phyloP scores from a whole-genome alignment of 2,888 invertebrate species.

The Ophion costatus region DNA sequence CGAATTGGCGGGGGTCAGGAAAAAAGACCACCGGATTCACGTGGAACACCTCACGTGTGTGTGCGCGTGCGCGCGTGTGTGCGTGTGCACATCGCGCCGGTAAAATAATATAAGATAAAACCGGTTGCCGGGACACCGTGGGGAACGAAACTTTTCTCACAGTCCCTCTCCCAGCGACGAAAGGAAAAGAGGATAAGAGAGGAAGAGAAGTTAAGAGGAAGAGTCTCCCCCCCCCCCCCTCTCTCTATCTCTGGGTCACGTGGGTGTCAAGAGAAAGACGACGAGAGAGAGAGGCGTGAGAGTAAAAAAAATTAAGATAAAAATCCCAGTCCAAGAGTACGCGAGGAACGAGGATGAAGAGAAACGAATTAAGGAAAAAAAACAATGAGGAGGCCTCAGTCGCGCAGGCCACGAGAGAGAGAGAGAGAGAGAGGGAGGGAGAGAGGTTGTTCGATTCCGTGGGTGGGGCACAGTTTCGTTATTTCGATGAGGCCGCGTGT shows the following conservation, averaged over 20 bases:
- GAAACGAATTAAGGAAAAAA: slow-evolving; percentile 46
- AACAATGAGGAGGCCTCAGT: slow-evolving; percentile 27
- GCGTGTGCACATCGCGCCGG: not conserved
- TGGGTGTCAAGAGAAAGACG: slow-evolving; percentile 57
- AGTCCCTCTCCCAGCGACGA: slow-evolving; percentile 36
- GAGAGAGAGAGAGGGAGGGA: slow-evolving; percentile 16
- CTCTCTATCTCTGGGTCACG: slow-evolving; percentile 55
- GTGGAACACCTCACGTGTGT: too few species aligned
- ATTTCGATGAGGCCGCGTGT: slow-evolving; percentile 65
- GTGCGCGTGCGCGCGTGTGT: not conserved
- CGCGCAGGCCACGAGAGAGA: slow-evolving; percentile 29
- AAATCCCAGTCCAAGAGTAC: slow-evolving; percentile 30
- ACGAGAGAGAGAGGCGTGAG: slow-evolving; percentile 46
- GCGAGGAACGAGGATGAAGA: slow-evolving; percentile 44
- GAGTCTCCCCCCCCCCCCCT: not conserved
- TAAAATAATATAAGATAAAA: slow-evolving; percentile 47
- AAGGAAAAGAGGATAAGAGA: slow-evolving; percentile 24
- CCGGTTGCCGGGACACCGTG: slow-evolving; percentile 35
- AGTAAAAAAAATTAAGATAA: slow-evolving; percentile 48
- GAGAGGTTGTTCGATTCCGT: slow-evolving; percentile 41
- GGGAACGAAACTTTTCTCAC: slow-evolving; percentile 46
- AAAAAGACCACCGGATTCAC: too few species aligned
- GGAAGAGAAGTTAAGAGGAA: slow-evolving; percentile 19
- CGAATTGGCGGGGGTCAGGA: too few species aligned
- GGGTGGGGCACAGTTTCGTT: slow-evolving; percentile 66